A percentile compares a stretch with the other conserved stretches of the same genome.
Evolutionary conservation across 1,140 invertebrate species (phyloP).

Genomic region (Drosophila sechellia): DNA sequence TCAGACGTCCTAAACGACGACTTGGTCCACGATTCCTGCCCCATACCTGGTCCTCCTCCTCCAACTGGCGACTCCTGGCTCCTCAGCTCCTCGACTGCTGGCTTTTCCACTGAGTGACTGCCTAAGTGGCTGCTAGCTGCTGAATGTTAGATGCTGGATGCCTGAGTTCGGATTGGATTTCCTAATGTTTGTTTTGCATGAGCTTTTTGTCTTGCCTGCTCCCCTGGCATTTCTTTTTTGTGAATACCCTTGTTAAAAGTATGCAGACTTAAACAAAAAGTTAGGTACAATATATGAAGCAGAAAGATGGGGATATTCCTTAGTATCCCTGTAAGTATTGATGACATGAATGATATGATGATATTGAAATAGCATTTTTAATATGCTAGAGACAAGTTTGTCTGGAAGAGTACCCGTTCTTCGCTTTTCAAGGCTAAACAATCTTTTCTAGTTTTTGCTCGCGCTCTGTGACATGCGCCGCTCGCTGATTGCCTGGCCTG

Average conservation of each 20-base stretch:
- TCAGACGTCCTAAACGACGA: slow-evolving; percentile 83
- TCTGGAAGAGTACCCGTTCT: neutral
- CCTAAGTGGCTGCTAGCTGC: slow-evolving; percentile 76
- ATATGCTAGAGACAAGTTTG: too few relatives aligned
- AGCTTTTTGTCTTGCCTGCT: slow-evolving; percentile 52
- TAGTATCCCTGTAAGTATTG: too few relatives aligned
- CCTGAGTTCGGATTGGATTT: slow-evolving; percentile 72
- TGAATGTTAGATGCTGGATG: slow-evolving; percentile 50
- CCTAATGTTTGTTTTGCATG: slow-evolving; percentile 83
- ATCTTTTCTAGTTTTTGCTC: slow-evolving; percentile 18
- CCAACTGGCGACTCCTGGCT: slow-evolving; percentile 10
- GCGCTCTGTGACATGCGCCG: slow-evolving; percentile 67
- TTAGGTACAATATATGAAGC: too few relatives aligned
- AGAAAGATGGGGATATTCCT: too few relatives aligned
- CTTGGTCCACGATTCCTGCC: slow-evolving; percentile 49
- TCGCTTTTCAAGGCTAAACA: neutral
- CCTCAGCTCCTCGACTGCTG: slow-evolving; percentile 15
- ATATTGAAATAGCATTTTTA: neutral
- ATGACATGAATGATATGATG: too few relatives aligned
- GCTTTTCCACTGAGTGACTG: slow-evolving; percentile 67
- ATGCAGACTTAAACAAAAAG: too few relatives aligned
- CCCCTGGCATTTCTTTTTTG: slow-evolving; percentile 22
- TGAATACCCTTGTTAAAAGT: neutral
- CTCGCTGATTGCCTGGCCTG: slow-evolving; percentile 65
- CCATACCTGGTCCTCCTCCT: slow-evolving; percentile 3